A percentile compares a stretch with the other conserved stretches of the same genome.
phyloP scores from a whole-genome alignment of 2,888 invertebrate species.

The Caenorhabditis sinica region DNA sequence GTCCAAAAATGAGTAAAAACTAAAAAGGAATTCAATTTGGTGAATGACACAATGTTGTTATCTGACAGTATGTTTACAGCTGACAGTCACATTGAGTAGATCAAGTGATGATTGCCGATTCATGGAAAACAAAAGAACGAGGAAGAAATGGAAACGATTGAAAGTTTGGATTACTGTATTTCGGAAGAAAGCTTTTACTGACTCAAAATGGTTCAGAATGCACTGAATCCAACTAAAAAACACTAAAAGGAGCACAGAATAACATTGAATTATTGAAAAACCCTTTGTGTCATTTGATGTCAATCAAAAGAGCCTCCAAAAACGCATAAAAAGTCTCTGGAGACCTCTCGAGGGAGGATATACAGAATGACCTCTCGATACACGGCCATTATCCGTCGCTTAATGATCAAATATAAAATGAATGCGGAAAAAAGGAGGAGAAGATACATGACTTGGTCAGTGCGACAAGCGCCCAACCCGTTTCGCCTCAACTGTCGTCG shows the following conservation, averaged over 20 bases:
- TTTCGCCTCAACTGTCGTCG: constrained; percentile 37
- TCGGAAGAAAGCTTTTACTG: too few relatives aligned
- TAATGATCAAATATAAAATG: constrained; percentile 61
- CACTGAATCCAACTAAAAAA: background rate
- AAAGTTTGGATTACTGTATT: constrained; percentile 6
- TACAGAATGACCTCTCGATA: constrained; percentile 46
- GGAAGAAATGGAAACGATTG: background rate
- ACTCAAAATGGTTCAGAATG: too few relatives aligned
- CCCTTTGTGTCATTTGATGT: constrained; percentile 3
- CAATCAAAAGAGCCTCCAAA: constrained; percentile 13
- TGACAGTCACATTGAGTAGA: constrained; percentile 33
- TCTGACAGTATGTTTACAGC: constrained; percentile 44
- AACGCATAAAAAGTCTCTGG: constrained; percentile 5
- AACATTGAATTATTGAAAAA: background rate
- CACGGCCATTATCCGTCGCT: constrained; percentile 44
- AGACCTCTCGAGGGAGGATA: constrained; percentile 5
- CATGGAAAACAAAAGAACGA: constrained; percentile 22
- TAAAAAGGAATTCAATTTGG: background rate
- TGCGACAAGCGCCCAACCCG: constrained; percentile 39
- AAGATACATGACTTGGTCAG: constrained; percentile 57
- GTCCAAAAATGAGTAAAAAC: background rate
- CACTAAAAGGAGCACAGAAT: constrained; percentile 3
- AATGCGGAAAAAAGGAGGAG: constrained; percentile 53
- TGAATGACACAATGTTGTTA: constrained; percentile 24
- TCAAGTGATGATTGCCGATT: constrained; percentile 24